Base-by-base conservation (phyloP, 2,797 vertebrate genomes). In the Gadopsis marmoratus region DNA sequence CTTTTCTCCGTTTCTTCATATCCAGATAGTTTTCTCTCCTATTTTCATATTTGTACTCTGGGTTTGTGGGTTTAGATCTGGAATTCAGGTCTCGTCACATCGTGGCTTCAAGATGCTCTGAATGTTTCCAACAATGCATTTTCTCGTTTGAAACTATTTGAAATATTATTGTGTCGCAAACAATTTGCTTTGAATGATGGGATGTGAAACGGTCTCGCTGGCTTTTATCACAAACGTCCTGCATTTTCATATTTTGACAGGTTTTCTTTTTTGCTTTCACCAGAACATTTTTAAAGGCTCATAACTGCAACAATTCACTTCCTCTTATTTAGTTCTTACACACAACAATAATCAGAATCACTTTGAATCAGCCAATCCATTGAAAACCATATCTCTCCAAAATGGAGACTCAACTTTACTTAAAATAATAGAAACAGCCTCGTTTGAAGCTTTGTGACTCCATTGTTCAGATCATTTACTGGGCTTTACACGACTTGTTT, bases 21-120 rank as follows among this genome's bases (percentile, higher is more conserved):
- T 78, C 56, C 75, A 26, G 9, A 39, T 39, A 39, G 9, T 81
- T 74, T 78, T 81, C 16, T 29, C 1, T 26, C 73, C n/a, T 65
- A 33, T 78, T 76, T 78, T 82, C 78, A 71, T 61, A 50, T 72
- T 72, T 66, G 74, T 67, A 4, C 47, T 45, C 53, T 0, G 0
- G 29, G 71, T 88, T 73, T 66, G 78, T 84, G 81, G 70, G 70
- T 89, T 85, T 79, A 29, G 55, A 63, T 72, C 65, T 17, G 77
- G 43, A 51, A 81, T 78, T 79, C 78, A 23, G 43, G 68, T 76
- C 73, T 39, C 69, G 80, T 91, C 82, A 84, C 60, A 35, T 71
- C 14, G 6, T 66, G 65, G 78, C 75, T 86, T 71, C 79, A 68
- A 87, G 79, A 60, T 17, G 69, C 60, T 23, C 43, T 64, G 55